A percentile compares a stretch with the other conserved stretches of the same genome.
These are phyloP conservation scores for Holacanthella duospinosa DNA, from an alignment of 2,888 invertebrate genomes.

Conservation along the genomic window DNA sequence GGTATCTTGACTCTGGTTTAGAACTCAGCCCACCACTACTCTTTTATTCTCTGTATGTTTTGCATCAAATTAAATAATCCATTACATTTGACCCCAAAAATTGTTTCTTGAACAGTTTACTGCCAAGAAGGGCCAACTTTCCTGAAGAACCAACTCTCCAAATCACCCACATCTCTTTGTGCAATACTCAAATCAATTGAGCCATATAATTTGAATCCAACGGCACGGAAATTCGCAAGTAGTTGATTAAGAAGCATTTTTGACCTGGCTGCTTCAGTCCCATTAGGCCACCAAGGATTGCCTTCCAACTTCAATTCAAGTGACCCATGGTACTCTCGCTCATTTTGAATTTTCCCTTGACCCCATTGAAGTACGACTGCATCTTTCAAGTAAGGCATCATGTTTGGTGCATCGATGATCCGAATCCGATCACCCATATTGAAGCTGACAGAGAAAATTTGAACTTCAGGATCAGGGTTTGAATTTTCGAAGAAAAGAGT, in stretches of 20 bases:
- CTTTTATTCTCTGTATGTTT: too few species aligned
- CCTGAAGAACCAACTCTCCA: conserved; percentile 13
- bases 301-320: conserved; percentile 5
- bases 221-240: conserved; percentile 6
- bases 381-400: conserved; percentile 10
- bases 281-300: conserved; percentile 4
- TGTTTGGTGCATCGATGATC: conserved; percentile 18
- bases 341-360: conserved; percentile 12
- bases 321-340: conserved; percentile 8
- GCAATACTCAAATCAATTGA: conserved; percentile 11
- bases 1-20: too few species aligned
- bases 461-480: conserved; percentile 14
- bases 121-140: conserved; percentile 15
- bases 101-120: too few species aligned
- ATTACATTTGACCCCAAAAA: too few species aligned
- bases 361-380: conserved; percentile 15
- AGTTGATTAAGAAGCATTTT: conserved; percentile 10
- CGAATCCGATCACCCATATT: conserved; percentile 18
- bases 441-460: conserved; percentile 18
- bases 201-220: conserved; percentile 13
- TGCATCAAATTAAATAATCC: too few species aligned
- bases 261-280: background rate
- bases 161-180: background rate
- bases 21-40: too few species aligned
- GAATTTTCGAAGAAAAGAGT: conserved; percentile 24